These are phyloP conservation scores for Euplagia quadripunctaria DNA, from an alignment of 2,888 invertebrate genomes.

Conservation along the genomic window DNA sequence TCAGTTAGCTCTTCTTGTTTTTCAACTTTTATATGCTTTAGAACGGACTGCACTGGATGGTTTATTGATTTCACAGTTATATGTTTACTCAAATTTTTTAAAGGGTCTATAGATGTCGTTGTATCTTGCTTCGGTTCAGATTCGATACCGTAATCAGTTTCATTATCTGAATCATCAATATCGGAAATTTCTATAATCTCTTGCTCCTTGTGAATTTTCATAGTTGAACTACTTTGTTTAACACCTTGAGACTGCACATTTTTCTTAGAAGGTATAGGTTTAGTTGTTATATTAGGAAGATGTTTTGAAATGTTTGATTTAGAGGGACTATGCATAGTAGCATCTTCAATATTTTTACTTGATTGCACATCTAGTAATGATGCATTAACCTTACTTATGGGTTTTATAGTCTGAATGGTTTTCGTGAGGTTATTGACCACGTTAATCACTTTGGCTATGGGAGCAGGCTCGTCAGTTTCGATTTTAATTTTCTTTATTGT, in stretches of 20 bases:
- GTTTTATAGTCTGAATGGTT: slow-evolving; percentile 1
- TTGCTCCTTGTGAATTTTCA: slow-evolving; percentile 56
- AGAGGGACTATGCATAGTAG: slow-evolving; percentile 44
- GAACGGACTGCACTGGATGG: slow-evolving; percentile 25
- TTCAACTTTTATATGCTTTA: slow-evolving; percentile 34
- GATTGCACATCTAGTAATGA: slow-evolving; percentile 27
- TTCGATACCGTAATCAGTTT: slow-evolving; percentile 37
- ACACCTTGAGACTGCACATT: slow-evolving; percentile 15
- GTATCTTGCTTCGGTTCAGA: slow-evolving; percentile 28
- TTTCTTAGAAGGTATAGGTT: slow-evolving; percentile 56
- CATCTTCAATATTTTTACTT: slow-evolving; percentile 27
- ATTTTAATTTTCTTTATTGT: slow-evolving; percentile 36
- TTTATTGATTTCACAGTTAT: slow-evolving; percentile 68
- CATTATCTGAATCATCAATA: slow-evolving; percentile 81
- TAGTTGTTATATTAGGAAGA: slow-evolving; percentile 71
- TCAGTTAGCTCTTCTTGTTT: slow-evolving; percentile 38
- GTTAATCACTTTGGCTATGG: slow-evolving; percentile 11
- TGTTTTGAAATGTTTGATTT: slow-evolving; percentile 66
- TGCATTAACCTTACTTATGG: slow-evolving; percentile 20
- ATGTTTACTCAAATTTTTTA: slow-evolving; percentile 69
- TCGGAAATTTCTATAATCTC: slow-evolving; percentile 77
- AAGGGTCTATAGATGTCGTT: slow-evolving; percentile 49
- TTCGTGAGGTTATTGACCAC: slow-evolving; percentile 1
- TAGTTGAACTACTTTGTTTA: slow-evolving; percentile 47
- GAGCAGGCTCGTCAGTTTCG: slow-evolving; percentile 9